Base-by-base conservation (phyloP, 2,888 invertebrate species). In the Melanchra persicariae region DNA sequence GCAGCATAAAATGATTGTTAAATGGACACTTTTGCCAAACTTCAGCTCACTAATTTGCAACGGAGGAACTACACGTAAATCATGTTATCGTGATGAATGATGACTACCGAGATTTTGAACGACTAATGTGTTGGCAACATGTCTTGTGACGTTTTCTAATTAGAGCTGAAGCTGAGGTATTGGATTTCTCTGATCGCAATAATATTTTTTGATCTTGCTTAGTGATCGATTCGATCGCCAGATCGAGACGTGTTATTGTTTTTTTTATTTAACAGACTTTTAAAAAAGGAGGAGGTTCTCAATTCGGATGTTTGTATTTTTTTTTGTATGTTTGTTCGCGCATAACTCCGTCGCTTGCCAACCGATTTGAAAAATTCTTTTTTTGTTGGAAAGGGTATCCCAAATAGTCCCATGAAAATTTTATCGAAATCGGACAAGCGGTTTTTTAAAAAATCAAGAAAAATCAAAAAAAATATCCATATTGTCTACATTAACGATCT, bases 61-160 rank as follows among this genome's bases (percentile, higher is more conserved):
- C 34, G 12, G 22, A 74, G 51, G 43, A 74, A 22, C 43, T 51
- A 51, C 40, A 51, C 40, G n/a, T 19, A 61, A 51, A 61, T 74
- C 51, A 34, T 34, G n/a, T 17, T 74, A 74, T 19, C 34, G 24
- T 74, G 26, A 37, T 26, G 49, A 52, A 74, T 22, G 51, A 74
- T 26, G 51, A 8, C 26, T 34, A 30, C 40, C 9, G 15, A 34
- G 12, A 34, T 59, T 60, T 70, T 51, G 51, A 34, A 73, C 34
- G 24, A 26, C 12, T 43, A 62, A 62, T 62, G 51, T 61, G 62
- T 62, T 70, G 70, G 74, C 51, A 74, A 45, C 62, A 52, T 37
- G 63, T 52, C 19, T 45, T 62, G 34, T 5, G 51, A 45, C 15
- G 26, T 74, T 34, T 63, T 52, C 15, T 63, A 63, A 70, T 74